Base-by-base conservation (phyloP, 2,888 invertebrate species). In the Chorisops tibialis region DNA sequence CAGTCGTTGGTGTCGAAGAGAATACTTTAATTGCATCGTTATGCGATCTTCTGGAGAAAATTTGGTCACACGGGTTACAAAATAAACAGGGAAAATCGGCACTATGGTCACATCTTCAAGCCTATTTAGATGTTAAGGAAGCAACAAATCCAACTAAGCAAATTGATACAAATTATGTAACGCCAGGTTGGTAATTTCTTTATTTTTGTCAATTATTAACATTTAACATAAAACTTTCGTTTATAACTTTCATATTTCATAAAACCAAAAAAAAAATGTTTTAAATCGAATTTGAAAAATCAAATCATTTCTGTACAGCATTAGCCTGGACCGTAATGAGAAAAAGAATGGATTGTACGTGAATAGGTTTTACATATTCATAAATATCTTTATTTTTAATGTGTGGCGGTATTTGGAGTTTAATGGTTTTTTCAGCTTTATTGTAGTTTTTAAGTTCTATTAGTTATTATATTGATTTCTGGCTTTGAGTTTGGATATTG, bases 11-110 rank as follows among this genome's bases (percentile, higher is more conserved):
- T 49, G 89, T 96, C 0, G 98, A 99, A 79, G 99, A 99, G 77
- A 98, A 96, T 74, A 98, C 98, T 0, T 83, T 99, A 70, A 97
- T 98, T 45, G 97, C 96, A n/a, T 93, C 96, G 61, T 82, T 99
- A 4, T 99, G 99, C 79, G 99, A 99, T 80, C 84, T 99, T 59
- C 79, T 99, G 50, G 99, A 99, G 79, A 84, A 98, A 68, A 90
- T 98, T 22, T 99, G 98, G 98, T 93, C 95, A 0, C 98, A 99
- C 74, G 99, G 98, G 0, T 80, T 97, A 56, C 95, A 95, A 68
- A 90, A 89, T 65, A 98, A 97, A 77, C 89, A 95, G 80, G 96
- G 97, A 7, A 98, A 97, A 80, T 97, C 97, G 1, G 95, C 97
- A 0, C 81, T 99, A 4, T 99, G 99, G 99, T 90, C 93, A 64